Percentiles rank a stretch among this genome's conserved stretches.
phyloP scores from a whole-genome alignment of 2,888 invertebrate species.

The Dichetophora obliterata region DNA sequence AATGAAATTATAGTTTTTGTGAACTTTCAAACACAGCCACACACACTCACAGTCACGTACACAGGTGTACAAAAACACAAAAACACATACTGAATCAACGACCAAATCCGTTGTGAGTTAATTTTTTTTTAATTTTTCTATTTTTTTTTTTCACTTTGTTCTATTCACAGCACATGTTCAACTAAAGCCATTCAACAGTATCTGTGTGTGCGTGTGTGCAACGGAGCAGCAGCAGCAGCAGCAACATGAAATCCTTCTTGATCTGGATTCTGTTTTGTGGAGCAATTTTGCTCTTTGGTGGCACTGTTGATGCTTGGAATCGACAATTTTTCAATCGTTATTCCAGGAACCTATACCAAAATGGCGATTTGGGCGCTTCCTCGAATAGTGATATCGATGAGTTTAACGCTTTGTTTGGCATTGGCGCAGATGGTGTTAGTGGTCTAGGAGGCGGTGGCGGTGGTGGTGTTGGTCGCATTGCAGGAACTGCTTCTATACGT shows the following conservation, averaged over 20 bases:
- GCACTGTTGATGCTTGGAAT: conserved; percentile 78
- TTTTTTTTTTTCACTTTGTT: too few species aligned
- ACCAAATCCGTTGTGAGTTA: neutral
- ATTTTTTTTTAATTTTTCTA: neutral
- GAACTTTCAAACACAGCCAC: too few species aligned
- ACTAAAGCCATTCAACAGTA: neutral
- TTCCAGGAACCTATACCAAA: conserved; percentile 72
- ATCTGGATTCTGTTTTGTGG: conserved; percentile 57
- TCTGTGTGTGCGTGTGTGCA: too few species aligned
- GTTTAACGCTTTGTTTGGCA: conserved; percentile 41
- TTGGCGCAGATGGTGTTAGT: conserved; percentile 10
- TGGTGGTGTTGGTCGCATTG: conserved; percentile 9
- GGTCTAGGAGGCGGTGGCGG: neutral
- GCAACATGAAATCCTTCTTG: conserved; percentile 59
- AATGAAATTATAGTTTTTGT: too few species aligned
- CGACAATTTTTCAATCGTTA: conserved; percentile 85
- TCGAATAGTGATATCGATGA: conserved; percentile 39
- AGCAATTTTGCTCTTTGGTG: conserved; percentile 55
- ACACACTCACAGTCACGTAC: neutral
- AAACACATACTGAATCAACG: neutral
- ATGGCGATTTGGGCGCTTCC: conserved; percentile 13
- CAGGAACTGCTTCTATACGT: neutral
- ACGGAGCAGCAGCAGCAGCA: neutral
- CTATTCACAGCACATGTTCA: conserved; percentile 16
- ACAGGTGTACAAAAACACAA: neutral